These are phyloP conservation scores for Conus canariensis DNA, from an alignment of 2,888 invertebrate species.

Conservation along the genomic window DNA sequence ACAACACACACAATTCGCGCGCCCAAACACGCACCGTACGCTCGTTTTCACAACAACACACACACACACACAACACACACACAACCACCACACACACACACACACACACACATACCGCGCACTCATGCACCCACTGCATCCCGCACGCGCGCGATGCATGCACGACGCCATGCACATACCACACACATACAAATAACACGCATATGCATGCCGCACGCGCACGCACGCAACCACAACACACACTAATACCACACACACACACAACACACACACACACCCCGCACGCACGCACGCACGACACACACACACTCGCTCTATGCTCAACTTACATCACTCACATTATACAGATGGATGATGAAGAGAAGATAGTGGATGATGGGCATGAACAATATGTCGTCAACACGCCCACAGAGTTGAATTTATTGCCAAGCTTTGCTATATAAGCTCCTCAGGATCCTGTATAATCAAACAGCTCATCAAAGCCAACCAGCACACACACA, in stretches of 20 bases:
- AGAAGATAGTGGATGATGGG: no score
- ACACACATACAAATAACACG: slow-evolving; percentile 18
- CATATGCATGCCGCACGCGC: neutral
- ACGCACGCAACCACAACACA: neutral
- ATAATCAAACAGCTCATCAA: neutral
- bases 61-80: no score
- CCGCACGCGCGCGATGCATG: neutral
- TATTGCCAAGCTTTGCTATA: no score
- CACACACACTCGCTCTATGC: neutral
- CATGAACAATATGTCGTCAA: no score
- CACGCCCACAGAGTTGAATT: no score
- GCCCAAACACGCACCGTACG: neutral
- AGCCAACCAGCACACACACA: neutral
- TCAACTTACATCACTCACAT: neutral
- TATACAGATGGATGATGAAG: neutral
- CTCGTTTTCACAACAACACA: no score
- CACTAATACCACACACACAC: neutral
- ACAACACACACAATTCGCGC: neutral
- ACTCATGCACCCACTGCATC: neutral
- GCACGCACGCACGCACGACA: neutral
- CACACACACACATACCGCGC: neutral
- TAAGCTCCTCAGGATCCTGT: no score
- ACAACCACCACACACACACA: neutral
- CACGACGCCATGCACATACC: neutral
- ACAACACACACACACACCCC: neutral